phyloP scores from a whole-genome alignment of 1,140 invertebrate species.

The Mercenaria mercenaria region DNA sequence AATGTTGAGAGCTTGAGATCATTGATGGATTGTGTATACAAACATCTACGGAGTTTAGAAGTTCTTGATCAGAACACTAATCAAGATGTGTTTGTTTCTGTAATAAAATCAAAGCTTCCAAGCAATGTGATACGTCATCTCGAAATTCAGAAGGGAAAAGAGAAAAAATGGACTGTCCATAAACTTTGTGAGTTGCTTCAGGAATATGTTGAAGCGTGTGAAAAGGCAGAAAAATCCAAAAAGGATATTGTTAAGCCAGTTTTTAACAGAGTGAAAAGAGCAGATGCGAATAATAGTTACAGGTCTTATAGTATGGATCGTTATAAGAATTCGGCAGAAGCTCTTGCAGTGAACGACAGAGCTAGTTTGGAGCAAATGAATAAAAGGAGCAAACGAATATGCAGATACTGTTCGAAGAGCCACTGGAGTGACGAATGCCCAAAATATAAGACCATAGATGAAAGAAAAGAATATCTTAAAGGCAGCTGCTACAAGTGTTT shows the following conservation, averaged over 20 bases:
- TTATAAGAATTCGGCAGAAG: background rate
- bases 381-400: background rate
- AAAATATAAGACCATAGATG: background rate
- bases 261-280: background rate
- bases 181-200: background rate
- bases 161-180: background rate
- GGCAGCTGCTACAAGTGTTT: background rate
- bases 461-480: background rate
- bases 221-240: background rate
- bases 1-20: background rate
- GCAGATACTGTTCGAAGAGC: background rate
- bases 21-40: background rate
- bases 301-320: background rate
- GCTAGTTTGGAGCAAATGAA: background rate
- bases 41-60: slow-evolving; percentile 14
- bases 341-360: background rate
- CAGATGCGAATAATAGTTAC: background rate
- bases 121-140: background rate
- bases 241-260: background rate
- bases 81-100: background rate
- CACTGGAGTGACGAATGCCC: slow-evolving; percentile 8
- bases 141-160: background rate
- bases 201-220: background rate
- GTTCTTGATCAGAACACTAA: background rate
- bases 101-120: background rate